A percentile compares a stretch with the other conserved stretches of the same genome.
These are phyloP conservation scores for Jacana jacana DNA, from an alignment of 2,113 vertebrate genomes.

Conservation along the genomic window DNA sequence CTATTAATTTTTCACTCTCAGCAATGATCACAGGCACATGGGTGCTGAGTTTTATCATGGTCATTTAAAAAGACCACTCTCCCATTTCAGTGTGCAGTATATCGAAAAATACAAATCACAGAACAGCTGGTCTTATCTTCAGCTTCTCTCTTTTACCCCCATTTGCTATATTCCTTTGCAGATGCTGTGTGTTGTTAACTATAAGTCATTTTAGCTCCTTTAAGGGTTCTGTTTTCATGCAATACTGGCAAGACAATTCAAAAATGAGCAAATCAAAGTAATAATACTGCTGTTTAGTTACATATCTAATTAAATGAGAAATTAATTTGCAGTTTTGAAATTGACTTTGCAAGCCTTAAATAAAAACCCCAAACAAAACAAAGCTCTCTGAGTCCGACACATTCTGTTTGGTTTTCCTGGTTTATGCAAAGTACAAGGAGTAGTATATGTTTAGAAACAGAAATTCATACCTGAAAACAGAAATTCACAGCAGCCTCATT, in stretches of 20 bases:
- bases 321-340: background rate
- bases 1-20: background rate
- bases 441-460: background rate
- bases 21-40: background rate
- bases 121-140: background rate
- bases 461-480: background rate
- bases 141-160: background rate
- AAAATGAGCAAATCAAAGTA: slow-evolving; percentile 22
- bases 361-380: background rate
- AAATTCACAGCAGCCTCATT: background rate
- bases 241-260: background rate
- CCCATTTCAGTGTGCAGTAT: background rate
- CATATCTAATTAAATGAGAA: slow-evolving; percentile 2
- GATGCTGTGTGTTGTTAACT: background rate
- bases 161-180: background rate
- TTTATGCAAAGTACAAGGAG: background rate
- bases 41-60: background rate
- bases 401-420: background rate
- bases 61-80: background rate
- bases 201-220: background rate
- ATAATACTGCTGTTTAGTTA: slow-evolving; percentile 10
- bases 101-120: background rate
- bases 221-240: background rate
- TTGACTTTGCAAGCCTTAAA: background rate
- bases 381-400: background rate